Percentiles rank a stretch among this genome's conserved stretches.
These are phyloP conservation scores for Phalacrocorax aristotelis DNA, from an alignment of 2,113 vertebrate species.

Conservation along the genomic window DNA sequence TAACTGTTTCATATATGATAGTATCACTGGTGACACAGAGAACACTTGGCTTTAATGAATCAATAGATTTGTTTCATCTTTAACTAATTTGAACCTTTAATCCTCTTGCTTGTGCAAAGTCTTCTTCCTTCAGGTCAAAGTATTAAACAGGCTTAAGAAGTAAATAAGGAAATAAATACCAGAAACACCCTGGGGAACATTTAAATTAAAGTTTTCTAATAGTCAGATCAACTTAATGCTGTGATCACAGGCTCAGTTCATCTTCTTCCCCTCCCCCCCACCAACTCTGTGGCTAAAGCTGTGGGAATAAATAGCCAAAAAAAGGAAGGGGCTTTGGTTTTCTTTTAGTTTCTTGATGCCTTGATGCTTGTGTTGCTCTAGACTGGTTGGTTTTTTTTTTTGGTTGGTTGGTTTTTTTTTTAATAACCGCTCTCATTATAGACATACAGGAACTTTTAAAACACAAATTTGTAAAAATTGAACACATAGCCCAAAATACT, in stretches of 20 bases:
- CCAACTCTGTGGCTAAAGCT: background rate
- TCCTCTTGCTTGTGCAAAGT: slow-evolving; percentile 3
- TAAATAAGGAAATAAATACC: slow-evolving; percentile 49
- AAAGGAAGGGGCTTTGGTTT: background rate
- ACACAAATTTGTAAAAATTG: background rate
- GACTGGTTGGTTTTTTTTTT: background rate
- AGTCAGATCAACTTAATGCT: slow-evolving; percentile 37
- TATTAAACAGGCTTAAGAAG: slow-evolving; percentile 53
- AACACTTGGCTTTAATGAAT: background rate
- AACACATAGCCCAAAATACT: background rate
- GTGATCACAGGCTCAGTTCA: background rate
- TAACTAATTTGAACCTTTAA: slow-evolving; percentile 43
- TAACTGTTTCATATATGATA: background rate
- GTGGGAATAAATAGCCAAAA: background rate
- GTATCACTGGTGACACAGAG: background rate
- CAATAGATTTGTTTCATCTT: slow-evolving; percentile 18
- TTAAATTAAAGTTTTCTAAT: slow-evolving; percentile 53
- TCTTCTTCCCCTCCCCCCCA: background rate
- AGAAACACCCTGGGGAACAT: background rate
- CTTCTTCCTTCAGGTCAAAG: slow-evolving; percentile 41
- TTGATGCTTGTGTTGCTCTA: background rate
- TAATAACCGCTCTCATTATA: background rate
- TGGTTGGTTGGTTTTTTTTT: background rate
- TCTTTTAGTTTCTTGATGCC: background rate
- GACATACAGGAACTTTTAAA: background rate